Conservation (phyloP, 2,888 invertebrate species). For the Melanchra persicariae region DNA sequence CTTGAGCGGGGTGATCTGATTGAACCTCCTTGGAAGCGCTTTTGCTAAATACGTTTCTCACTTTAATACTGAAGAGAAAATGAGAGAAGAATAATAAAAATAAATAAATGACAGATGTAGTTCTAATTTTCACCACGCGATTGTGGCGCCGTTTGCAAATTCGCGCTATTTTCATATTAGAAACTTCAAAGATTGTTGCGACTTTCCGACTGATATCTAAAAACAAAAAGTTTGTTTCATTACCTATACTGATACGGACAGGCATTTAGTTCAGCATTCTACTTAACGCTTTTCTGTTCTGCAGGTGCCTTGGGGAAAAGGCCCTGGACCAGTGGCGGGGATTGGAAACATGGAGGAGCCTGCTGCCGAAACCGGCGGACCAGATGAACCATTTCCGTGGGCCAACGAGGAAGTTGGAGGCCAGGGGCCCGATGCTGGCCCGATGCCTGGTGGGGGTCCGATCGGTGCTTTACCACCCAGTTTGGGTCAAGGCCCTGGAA, state of each 20-base stretch:
- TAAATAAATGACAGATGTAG: too few species aligned
- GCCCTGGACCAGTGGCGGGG: conserved; percentile 19
- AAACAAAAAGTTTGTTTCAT: too few species aligned
- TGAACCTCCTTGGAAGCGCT: too few species aligned
- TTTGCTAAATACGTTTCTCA: too few species aligned
- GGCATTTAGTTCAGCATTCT: background rate
- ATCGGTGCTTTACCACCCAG: background rate
- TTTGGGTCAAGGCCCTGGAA: background rate
- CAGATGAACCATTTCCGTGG: conserved; percentile 16
- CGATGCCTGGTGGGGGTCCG: background rate
- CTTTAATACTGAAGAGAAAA: too few species aligned
- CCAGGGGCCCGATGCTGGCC: background rate
- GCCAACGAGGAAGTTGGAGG: background rate
- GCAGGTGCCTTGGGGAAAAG: conserved; percentile 29
- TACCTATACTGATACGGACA: background rate
- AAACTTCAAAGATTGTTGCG: too few species aligned
- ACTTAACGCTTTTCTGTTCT: background rate
- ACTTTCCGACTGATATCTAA: too few species aligned
- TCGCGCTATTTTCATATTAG: too few species aligned
- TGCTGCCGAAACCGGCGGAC: background rate
- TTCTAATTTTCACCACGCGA: too few species aligned
- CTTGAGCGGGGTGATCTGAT: too few species aligned
- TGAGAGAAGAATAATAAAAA: too few species aligned
- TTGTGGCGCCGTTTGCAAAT: too few species aligned
- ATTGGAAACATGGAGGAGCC: background rate